Percentiles rank a stretch among this genome's conserved stretches.
phyloP scores from a whole-genome alignment of 2,888 invertebrate species.

The Bedellia somnulentella region DNA sequence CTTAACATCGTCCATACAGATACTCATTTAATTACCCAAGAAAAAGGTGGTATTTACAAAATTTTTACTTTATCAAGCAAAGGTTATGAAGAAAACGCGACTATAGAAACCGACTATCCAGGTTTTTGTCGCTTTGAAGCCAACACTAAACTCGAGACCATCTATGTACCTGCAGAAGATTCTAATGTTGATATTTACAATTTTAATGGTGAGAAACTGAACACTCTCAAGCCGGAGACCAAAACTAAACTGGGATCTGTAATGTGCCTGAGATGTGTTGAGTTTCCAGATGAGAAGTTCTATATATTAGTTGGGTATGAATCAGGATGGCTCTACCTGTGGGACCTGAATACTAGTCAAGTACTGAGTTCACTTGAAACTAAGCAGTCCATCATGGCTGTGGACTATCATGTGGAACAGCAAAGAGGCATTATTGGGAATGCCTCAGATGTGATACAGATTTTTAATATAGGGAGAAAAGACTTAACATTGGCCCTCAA shows the following conservation, averaged over 20 bases:
- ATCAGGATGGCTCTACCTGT: constrained; percentile 70
- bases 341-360: constrained; percentile 68
- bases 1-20: constrained; percentile 64
- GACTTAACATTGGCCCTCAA: constrained; percentile 59
- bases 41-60: constrained; percentile 72
- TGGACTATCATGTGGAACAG: constrained; percentile 69
- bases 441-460: constrained; percentile 64
- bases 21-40: constrained; percentile 69
- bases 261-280: constrained; percentile 63
- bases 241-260: constrained; percentile 60
- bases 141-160: constrained; percentile 61
- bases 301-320: constrained; percentile 73
- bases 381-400: constrained; percentile 68
- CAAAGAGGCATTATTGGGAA: constrained; percentile 70
- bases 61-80: constrained; percentile 65
- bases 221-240: constrained; percentile 34
- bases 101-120: constrained; percentile 62
- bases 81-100: constrained; percentile 61
- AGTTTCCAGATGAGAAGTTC: constrained; percentile 46
- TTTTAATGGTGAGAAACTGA: constrained; percentile 41
- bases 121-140: constrained; percentile 73
- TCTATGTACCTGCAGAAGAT: constrained; percentile 68
- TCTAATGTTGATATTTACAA: constrained; percentile 55
- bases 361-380: constrained; percentile 58
- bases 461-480: constrained; percentile 59